Evolutionary conservation across 2,888 invertebrate species (phyloP).

Genomic region (Sisyra terminalis): DNA sequence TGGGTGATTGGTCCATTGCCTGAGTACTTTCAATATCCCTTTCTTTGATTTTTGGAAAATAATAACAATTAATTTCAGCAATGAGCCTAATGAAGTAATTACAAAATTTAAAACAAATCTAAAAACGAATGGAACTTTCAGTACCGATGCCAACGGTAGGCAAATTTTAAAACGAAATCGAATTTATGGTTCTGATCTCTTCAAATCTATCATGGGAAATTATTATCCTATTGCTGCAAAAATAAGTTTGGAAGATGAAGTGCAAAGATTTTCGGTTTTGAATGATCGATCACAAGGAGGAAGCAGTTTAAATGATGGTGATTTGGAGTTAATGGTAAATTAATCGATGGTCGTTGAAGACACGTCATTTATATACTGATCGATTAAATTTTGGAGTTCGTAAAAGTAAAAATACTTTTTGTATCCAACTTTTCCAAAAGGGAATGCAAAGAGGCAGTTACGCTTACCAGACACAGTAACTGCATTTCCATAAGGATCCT

Average conservation of each 20-base stretch:
- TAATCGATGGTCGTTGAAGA: no score
- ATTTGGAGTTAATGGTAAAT: slow-evolving; percentile 70
- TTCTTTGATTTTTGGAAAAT: neutral
- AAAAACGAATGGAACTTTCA: slow-evolving; percentile 49
- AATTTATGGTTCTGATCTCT: slow-evolving; percentile 51
- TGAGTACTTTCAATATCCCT: slow-evolving; percentile 7
- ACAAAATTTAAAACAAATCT: slow-evolving; percentile 50
- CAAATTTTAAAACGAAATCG: slow-evolving; percentile 58
- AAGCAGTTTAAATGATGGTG: slow-evolving; percentile 53
- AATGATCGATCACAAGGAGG: slow-evolving; percentile 75
- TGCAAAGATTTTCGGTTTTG: slow-evolving; percentile 34
- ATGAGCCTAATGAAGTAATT: slow-evolving; percentile 60
- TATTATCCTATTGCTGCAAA: slow-evolving; percentile 86
- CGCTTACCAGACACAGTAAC: no score
- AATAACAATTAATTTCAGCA: no score
- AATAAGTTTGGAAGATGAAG: slow-evolving; percentile 45
- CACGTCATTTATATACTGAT: no score
- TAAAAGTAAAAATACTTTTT: no score
- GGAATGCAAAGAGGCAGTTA: slow-evolving; percentile 51
- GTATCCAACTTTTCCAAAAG: no score
- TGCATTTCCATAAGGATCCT: no score
- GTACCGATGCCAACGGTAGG: slow-evolving; percentile 88
- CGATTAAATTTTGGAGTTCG: no score
- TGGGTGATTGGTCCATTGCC: slow-evolving; percentile 70
- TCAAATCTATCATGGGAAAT: slow-evolving; percentile 63